Evolutionary conservation across 2,797 vertebrate genomes (phyloP), one percentile per base, ranked within the genome.

Genomic region (Eospalax fontanierii): DNA sequence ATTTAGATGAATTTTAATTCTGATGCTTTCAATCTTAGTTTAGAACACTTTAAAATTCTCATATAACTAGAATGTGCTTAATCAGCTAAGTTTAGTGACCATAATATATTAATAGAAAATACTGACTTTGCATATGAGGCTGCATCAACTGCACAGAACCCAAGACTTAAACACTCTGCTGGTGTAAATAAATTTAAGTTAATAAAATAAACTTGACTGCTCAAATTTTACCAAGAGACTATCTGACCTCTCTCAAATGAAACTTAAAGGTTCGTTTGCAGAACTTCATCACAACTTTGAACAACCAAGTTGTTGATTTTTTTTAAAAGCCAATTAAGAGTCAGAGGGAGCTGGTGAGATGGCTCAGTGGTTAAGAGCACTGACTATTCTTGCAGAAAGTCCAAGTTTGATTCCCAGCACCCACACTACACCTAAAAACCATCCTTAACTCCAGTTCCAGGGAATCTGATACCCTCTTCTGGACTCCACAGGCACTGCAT

Each of bases 181-280:
- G 87, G 33, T 78, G 68, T 46, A 46, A 88, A 65, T 91, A 43
- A 91, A 83, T 14, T 46, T 81, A 6, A 76, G 76, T 94, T n/a
- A n/a, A n/a, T n/a, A n/a, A n/a, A n/a, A n/a, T n/a, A n/a, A n/a
- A n/a, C n/a, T n/a, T n/a, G n/a, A n/a, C n/a, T 82, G 75, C 57
- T n/a, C 65, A 26, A 46, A 93, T 91, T 83, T 85, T 91, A 61
- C 90, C 46, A 86, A 90, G 84, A 90, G 88, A 79, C 24, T 68
- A 85, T 11, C 65, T 70, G 75, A 54, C 63, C 82, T 93, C 59
- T 92, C 50, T 78, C 35, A 96, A 92, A 92, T 80, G 21, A 93
- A 95, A 84, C 43, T 35, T 78, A 76, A 85, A 94, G 33, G 50
- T 65, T 93, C 65, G 76, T 74, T 35, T 79, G 50, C 26, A 89